Evolutionary conservation across 2,888 invertebrate species (phyloP).

Genomic region (Netelia fuscicornis): DNA sequence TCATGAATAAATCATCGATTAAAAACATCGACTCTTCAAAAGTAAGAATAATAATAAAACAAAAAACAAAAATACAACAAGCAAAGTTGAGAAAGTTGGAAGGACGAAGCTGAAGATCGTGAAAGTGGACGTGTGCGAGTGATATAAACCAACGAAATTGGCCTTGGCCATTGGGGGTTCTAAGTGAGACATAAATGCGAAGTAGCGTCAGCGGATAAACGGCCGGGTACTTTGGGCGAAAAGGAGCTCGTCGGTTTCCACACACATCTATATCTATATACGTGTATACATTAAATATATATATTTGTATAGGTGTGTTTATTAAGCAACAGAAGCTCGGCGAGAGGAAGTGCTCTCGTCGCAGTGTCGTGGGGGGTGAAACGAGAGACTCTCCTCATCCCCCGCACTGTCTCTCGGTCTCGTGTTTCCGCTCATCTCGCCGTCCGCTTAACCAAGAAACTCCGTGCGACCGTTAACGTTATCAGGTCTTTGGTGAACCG

Average conservation of each 20-base stretch:
- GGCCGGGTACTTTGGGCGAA: conserved; percentile 37
- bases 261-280: background rate
- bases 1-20: background rate
- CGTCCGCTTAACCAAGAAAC: conserved; percentile 64
- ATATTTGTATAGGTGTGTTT: background rate
- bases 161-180: conserved; percentile 16
- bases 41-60: background rate
- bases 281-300: background rate
- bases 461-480: conserved; percentile 64
- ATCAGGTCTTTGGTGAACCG: conserved; percentile 64
- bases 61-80: background rate
- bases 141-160: conserved; percentile 44
- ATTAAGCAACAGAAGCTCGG: conserved; percentile 27
- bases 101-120: conserved; percentile 1
- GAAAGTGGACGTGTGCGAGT: conserved; percentile 8
- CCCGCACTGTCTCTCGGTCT: conserved; percentile 18
- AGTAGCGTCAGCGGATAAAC: conserved; percentile 55
- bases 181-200: conserved; percentile 54
- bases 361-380: conserved; percentile 43
- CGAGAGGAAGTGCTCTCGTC: conserved; percentile 27
- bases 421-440: conserved; percentile 40
- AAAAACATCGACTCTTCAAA: background rate
- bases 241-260: conserved; percentile 48
- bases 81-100: background rate
- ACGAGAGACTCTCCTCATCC: conserved; percentile 27